A percentile compares a stretch with the other conserved stretches of the same genome.
Evolutionary conservation across 2,797 vertebrate genomes (phyloP).

Genomic region (Clarias pachynema): DNA sequence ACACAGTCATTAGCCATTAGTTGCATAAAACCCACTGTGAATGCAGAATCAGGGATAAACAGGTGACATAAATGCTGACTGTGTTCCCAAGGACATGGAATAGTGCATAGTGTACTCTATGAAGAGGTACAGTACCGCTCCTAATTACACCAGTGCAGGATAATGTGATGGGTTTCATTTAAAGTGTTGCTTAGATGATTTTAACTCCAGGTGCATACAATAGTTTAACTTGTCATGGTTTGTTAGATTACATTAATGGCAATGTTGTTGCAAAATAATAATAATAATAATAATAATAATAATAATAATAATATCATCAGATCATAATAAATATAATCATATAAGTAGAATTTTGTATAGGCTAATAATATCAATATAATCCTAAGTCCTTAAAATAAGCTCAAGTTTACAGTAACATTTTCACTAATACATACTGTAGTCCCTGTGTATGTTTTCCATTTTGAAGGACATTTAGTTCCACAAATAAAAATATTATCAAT

Average conservation of each 20-base stretch:
- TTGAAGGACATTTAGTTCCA: not conserved
- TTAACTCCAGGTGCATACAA: constrained; percentile 46
- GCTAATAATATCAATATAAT: too few species aligned
- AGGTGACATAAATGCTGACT: constrained; percentile 80
- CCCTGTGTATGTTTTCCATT: not conserved
- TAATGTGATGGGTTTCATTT: constrained; percentile 57
- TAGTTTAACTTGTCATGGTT: constrained; percentile 22
- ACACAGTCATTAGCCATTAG: constrained; percentile 77
- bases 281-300: too few species aligned
- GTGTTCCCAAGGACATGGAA: constrained; percentile 72
- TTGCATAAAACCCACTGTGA: constrained; percentile 72
- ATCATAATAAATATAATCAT: too few species aligned
- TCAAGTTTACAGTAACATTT: not conserved
- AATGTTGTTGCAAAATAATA: not conserved
- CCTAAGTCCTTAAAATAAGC: not conserved
- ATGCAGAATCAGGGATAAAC: constrained; percentile 70
- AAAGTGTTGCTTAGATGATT: constrained; percentile 48
- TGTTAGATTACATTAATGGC: constrained; percentile 7
- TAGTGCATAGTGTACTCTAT: constrained; percentile 54
- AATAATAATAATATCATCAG: too few species aligned
- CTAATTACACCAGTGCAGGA: constrained; percentile 52
- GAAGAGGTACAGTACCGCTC: constrained; percentile 40
- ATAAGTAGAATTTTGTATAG: too few species aligned
- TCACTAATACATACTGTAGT: not conserved
- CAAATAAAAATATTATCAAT: not conserved